Conservation (phyloP, 2,888 invertebrate genomes). For the Leucophenga montana region DNA sequence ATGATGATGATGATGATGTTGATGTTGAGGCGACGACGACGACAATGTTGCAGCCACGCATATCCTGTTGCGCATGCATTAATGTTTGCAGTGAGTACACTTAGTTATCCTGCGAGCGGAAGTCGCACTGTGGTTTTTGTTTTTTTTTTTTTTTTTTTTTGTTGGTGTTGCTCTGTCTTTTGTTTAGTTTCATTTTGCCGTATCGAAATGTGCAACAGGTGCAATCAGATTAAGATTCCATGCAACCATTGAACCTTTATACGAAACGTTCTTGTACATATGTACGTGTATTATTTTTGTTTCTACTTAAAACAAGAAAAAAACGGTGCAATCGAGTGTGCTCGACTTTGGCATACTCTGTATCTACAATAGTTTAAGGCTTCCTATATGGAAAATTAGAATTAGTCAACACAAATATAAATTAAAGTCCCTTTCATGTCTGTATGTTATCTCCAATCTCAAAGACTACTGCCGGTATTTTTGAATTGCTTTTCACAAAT, state of each 20-base stretch:
- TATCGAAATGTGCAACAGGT: constrained; percentile 55
- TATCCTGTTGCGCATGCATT: constrained; percentile 29
- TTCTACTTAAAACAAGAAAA: not conserved
- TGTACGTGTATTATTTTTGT: not conserved
- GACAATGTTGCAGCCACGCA: constrained; percentile 9
- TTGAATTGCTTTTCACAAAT: no score
- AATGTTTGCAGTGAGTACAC: not conserved
- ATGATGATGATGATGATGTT: no score
- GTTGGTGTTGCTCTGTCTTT: constrained; percentile 18
- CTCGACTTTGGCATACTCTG: no score
- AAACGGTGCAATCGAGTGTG: no score
- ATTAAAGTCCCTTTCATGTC: no score
- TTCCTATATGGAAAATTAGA: no score
- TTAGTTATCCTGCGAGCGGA: constrained; percentile 47
- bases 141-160: constrained; percentile 37
- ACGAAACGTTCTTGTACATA: no score
- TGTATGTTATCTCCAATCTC: no score
- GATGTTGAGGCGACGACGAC: no score
- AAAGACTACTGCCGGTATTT: no score
- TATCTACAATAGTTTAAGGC: no score
- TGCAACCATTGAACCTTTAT: not conserved
- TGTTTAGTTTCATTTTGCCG: constrained; percentile 39
- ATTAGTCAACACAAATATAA: no score
- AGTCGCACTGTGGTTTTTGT: constrained; percentile 61
- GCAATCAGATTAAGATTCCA: constrained; percentile 40